Conservation (phyloP, 2,888 invertebrate genomes). For the Ochropacha duplaris region DNA sequence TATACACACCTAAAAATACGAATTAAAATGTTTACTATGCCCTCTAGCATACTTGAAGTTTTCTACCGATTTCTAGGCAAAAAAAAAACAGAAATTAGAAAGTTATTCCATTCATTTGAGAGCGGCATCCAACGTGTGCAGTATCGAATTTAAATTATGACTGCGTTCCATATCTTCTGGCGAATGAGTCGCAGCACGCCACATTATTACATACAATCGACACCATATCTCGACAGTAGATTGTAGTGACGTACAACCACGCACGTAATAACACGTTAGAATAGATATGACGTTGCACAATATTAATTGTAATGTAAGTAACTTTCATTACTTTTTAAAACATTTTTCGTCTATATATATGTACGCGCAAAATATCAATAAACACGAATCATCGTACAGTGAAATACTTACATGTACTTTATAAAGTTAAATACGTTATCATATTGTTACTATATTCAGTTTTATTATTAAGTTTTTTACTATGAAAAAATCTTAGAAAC, state of each 20-base stretch:
- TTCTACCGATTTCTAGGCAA: constrained; percentile 35
- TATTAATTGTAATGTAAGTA: constrained; percentile 25
- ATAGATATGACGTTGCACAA: constrained; percentile 43
- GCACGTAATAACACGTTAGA: constrained; percentile 42
- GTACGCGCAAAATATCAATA: background rate
- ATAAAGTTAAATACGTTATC: background rate
- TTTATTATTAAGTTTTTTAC: background rate
- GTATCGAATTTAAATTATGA: constrained; percentile 52
- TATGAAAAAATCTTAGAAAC: background rate
- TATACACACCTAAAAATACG: background rate
- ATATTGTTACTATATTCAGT: background rate
- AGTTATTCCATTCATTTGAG: constrained; percentile 52
- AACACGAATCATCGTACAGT: background rate
- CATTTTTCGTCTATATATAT: constrained; percentile 32
- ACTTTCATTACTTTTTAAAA: constrained; percentile 40
- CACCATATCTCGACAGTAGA: constrained; percentile 15
- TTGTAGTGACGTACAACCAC: constrained; percentile 27
- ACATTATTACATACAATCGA: constrained; percentile 27
- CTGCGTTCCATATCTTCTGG: constrained; percentile 36
- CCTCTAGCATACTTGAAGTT: constrained; percentile 3
- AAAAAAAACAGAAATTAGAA: constrained; percentile 52
- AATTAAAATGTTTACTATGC: background rate
- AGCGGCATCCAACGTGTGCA: constrained; percentile 41
- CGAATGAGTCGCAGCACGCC: constrained; percentile 53
- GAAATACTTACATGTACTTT: background rate